Conservation (phyloP, 2,797 vertebrate species). For the Anisognathus igniventris region DNA sequence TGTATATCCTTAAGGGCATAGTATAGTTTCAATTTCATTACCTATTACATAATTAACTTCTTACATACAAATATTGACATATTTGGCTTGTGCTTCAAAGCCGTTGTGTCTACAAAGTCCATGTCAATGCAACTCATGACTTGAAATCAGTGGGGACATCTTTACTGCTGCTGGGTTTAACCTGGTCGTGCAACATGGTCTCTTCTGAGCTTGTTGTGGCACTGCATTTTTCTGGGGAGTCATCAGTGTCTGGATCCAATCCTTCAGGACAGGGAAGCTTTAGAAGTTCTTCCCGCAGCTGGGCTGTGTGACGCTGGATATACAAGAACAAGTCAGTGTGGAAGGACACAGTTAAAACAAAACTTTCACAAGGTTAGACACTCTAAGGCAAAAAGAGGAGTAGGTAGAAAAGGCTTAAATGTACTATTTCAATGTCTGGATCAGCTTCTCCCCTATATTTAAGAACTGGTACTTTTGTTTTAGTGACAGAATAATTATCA, state of each 20-base stretch:
- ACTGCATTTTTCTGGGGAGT: slow-evolving; percentile 83
- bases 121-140: slow-evolving; percentile 82
- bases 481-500: background rate
- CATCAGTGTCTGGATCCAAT: slow-evolving; percentile 87
- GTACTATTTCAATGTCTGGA: background rate
- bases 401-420: background rate
- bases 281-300: slow-evolving; percentile 92
- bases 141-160: slow-evolving; percentile 88
- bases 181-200: slow-evolving; percentile 80
- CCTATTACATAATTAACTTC: slow-evolving; percentile 94
- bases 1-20: slow-evolving; percentile 89
- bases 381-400: background rate
- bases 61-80: slow-evolving; percentile 99
- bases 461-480: background rate
- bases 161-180: slow-evolving; percentile 89
- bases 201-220: slow-evolving; percentile 82
- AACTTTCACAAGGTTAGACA: background rate
- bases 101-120: slow-evolving; percentile 84
- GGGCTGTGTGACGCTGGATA: slow-evolving; percentile 91
- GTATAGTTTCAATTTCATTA: slow-evolving; percentile 86
- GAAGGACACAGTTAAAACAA: background rate
- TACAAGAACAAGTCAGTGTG: background rate
- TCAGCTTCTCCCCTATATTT: background rate
- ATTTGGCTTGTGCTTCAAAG: slow-evolving; percentile 91
- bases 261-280: slow-evolving; percentile 95